Percentiles rank a stretch among this genome's conserved stretches.
These are phyloP conservation scores for Chionodraco myersi DNA, from an alignment of 2,113 vertebrate genomes.

Conservation along the genomic window DNA sequence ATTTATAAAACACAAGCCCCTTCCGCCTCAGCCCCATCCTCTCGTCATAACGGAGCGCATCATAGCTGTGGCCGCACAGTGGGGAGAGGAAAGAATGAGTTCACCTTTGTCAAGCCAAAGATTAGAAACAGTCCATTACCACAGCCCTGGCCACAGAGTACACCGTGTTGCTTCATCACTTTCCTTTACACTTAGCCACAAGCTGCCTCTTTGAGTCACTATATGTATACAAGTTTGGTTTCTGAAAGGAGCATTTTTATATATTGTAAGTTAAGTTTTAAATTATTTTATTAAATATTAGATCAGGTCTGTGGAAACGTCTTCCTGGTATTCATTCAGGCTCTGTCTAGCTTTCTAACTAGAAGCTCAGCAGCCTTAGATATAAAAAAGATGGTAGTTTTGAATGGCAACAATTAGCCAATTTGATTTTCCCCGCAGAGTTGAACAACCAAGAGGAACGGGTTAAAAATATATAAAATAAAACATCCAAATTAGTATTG, in stretches of 20 bases:
- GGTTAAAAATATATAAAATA: neutral
- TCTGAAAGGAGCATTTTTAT: neutral
- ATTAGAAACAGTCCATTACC: conserved; percentile 34
- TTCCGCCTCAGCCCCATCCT: conserved; percentile 2
- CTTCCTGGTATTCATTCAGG: neutral
- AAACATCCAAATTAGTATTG: neutral
- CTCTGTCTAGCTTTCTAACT: neutral
- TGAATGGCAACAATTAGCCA: neutral
- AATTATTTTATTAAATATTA: neutral
- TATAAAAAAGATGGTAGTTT: neutral
- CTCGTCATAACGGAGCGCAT: neutral
- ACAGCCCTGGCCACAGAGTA: conserved; percentile 41
- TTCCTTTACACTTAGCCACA: conserved; percentile 53
- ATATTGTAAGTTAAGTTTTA: neutral
- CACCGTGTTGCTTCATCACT: conserved; percentile 17
- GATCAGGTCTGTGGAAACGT: neutral
- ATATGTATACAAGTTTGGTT: neutral
- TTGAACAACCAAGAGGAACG: neutral
- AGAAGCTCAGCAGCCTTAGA: neutral
- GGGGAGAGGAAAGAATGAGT: conserved; percentile 59
- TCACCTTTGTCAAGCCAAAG: conserved; percentile 11
- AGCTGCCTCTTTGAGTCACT: neutral
- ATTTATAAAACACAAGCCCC: conserved; percentile 49
- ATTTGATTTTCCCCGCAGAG: neutral
- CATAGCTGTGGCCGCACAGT: neutral